These are phyloP conservation scores for Zaprionus lineosus DNA, from an alignment of 2,888 invertebrate genomes.

Conservation along the genomic window DNA sequence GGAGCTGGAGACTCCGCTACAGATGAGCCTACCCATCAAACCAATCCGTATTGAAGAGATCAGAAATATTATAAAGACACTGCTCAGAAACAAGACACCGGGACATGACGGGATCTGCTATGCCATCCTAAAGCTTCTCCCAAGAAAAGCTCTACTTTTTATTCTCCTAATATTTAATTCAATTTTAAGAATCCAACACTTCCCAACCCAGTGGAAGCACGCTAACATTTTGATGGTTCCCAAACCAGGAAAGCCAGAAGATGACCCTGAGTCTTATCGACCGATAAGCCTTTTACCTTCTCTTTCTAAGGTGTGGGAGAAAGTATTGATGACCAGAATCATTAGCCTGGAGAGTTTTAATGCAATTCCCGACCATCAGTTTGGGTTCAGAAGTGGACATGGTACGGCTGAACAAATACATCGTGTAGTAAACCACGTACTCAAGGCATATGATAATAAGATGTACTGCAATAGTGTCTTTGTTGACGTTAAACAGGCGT, in stretches of 20 bases:
- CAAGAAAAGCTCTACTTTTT: too few species aligned
- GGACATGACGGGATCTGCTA: too few species aligned
- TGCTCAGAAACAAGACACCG: too few species aligned
- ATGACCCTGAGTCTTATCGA: background rate
- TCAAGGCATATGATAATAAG: background rate
- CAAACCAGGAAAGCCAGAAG: background rate
- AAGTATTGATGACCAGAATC: background rate
- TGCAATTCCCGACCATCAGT: background rate
- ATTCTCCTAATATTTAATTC: background rate
- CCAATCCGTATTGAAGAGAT: too few species aligned
- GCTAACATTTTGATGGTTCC: background rate
- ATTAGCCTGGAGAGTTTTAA: background rate
- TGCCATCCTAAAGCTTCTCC: too few species aligned
- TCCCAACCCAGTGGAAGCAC: background rate
- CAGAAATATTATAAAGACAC: too few species aligned
- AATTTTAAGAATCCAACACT: background rate
- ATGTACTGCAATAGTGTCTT: too few species aligned
- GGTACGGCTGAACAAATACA: background rate
- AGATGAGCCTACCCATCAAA: too few species aligned
- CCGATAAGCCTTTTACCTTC: constrained; percentile 1
- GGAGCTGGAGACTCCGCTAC: too few species aligned
- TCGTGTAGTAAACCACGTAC: background rate
- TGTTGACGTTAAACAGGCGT: too few species aligned
- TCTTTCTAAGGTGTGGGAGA: background rate
- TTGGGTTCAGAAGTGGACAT: constrained; percentile 1